A percentile compares a stretch with the other conserved stretches of the same genome.
phyloP scores from a whole-genome alignment of 2,888 invertebrate genomes.

The Xanthia togata region DNA sequence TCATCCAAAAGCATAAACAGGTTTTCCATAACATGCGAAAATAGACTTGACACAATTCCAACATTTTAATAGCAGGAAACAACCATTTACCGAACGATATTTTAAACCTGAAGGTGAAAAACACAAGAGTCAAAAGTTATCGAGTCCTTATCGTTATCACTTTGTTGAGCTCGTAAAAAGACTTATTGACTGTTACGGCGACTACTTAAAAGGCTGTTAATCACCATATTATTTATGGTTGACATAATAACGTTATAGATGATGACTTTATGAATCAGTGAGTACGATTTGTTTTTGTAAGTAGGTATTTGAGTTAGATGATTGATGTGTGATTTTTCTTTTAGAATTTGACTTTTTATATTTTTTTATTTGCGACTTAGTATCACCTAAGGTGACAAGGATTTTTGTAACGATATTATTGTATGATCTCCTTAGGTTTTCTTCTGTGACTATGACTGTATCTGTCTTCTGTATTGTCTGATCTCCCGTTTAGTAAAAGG shows the following conservation, averaged over 20 bases:
- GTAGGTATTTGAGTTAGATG: neutral
- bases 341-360: neutral
- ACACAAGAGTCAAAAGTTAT: slow-evolving; percentile 2
- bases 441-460: neutral
- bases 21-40: neutral
- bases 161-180: slow-evolving; percentile 32
- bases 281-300: neutral
- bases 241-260: slow-evolving; percentile 35
- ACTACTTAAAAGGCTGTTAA: slow-evolving; percentile 23
- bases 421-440: neutral
- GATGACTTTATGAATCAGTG: slow-evolving; percentile 18
- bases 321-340: neutral
- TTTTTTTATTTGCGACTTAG: neutral
- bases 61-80: neutral
- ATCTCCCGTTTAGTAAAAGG: too few species aligned
- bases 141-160: slow-evolving; percentile 23
- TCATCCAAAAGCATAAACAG: neutral
- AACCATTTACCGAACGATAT: neutral
- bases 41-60: slow-evolving; percentile 7
- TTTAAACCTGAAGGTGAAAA: slow-evolving; percentile 4
- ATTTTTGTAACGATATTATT: neutral
- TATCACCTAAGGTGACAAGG: neutral
- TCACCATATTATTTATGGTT: slow-evolving; percentile 33
- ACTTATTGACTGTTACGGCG: neutral
- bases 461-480: neutral